Evolutionary conservation across 1,140 invertebrate species (phyloP).

Genomic region (Campoletis sonorensis): DNA sequence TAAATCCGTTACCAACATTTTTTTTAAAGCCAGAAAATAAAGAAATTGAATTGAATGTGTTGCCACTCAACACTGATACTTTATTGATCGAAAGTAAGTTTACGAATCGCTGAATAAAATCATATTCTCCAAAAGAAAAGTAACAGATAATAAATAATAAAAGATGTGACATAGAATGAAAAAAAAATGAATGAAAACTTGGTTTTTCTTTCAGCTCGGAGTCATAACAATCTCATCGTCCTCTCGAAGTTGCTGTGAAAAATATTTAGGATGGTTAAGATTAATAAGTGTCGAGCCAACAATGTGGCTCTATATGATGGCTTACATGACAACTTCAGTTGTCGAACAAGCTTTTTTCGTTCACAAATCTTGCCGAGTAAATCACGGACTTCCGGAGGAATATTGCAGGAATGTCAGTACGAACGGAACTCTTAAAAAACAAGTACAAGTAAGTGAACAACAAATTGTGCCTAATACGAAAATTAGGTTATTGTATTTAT

Average conservation of each 20-base stretch:
- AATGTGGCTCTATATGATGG: slow-evolving; percentile 89
- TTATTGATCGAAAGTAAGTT: too few species aligned
- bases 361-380: slow-evolving; percentile 83
- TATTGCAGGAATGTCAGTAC: slow-evolving; percentile 81
- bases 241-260: slow-evolving; percentile 20
- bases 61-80: too few species aligned
- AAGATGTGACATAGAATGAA: neutral
- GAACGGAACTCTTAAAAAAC: slow-evolving; percentile 77
- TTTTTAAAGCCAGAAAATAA: too few species aligned
- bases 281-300: slow-evolving; percentile 83
- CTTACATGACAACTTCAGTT: slow-evolving; percentile 86
- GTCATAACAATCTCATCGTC: neutral
- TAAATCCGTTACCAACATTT: too few species aligned
- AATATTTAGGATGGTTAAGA: slow-evolving; percentile 59
- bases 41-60: too few species aligned
- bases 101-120: neutral
- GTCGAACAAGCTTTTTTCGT: slow-evolving; percentile 87
- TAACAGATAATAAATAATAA: neutral
- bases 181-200: neutral
- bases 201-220: slow-evolving; percentile 32
- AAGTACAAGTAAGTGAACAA: slow-evolving; percentile 79
- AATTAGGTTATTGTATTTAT: too few species aligned
- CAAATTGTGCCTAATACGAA: neutral
- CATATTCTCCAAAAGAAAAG: neutral
- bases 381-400: slow-evolving; percentile 81